A percentile compares a stretch with the other conserved stretches of the same genome.
phyloP scores from a whole-genome alignment of 2,797 vertebrate genomes.

The Champsocephalus esox region DNA sequence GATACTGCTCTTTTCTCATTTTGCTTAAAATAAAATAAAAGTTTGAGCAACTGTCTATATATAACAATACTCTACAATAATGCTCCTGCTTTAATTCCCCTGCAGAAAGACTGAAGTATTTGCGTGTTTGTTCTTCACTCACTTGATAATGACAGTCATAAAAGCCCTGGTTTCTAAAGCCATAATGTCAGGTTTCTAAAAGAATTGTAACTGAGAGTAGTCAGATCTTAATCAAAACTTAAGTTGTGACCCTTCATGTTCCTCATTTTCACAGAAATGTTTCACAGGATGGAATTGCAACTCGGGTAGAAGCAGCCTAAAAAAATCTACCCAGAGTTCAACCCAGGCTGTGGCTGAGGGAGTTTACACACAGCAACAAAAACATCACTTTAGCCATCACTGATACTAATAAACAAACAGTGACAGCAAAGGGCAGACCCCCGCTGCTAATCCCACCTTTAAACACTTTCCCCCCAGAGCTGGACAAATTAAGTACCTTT shows the following conservation, averaged over 20 bases:
- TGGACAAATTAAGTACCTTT: constrained; percentile 88
- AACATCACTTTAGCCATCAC: constrained; percentile 19
- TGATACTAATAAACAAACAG: constrained; percentile 21
- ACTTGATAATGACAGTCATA: not conserved
- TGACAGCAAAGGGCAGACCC: constrained; percentile 30
- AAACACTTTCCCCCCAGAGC: not conserved
- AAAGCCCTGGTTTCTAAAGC: not conserved
- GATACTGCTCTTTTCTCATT: not conserved
- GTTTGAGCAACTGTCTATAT: not conserved
- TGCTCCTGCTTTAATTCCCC: not conserved
- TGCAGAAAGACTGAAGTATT: not conserved
- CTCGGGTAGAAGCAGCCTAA: constrained; percentile 23
- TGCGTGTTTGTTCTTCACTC: not conserved
- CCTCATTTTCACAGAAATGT: not conserved
- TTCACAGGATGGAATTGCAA: constrained; percentile 38
- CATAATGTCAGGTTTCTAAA: not conserved
- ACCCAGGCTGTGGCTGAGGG: constrained; percentile 17
- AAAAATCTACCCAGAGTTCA: not conserved
- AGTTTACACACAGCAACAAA: constrained; percentile 5
- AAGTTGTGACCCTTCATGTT: constrained; percentile 8
- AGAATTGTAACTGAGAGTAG: constrained; percentile 27
- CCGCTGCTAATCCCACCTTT: constrained; percentile 15
- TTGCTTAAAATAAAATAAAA: not conserved
- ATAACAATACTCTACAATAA: not conserved
- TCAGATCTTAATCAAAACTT: not conserved